Evolutionary conservation across 2,113 vertebrate species (phyloP), one percentile per base, ranked within the genome.

Genomic region (Elgaria multicarinata): DNA sequence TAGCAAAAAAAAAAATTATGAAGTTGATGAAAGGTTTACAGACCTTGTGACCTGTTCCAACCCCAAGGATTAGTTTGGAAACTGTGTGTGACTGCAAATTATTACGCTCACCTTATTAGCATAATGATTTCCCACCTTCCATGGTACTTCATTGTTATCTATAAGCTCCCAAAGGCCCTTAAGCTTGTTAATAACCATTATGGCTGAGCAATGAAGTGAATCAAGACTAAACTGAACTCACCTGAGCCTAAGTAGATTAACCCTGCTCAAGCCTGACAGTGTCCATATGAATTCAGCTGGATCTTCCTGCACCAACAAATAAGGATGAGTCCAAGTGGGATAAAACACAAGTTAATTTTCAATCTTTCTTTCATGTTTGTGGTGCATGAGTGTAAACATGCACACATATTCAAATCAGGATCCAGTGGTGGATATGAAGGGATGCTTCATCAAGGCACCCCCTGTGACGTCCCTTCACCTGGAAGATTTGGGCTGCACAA

Each of bases 101-200:
- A 98, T 97, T 98, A 98, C 97, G 97, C 97, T 94, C 90, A 93
- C 95, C 96, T 98, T 96, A 98, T 98, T 98, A 98, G 97, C 98
- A 99, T 99, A 98, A 98, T 98, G 98, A 98, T 98, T 98, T 98
- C 97, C 96, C 97, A 91, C 97, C 95, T 97, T 98, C 96, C 94
- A 95, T 93, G 89, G 97, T 76, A 89, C 96, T 96, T 96, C 96
- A 96, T 97, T 98, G 98, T 98, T 98, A 98, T 98, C 97, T 97
- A 96, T 98, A 97, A 98, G 96, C 98, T 99, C 99, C 98, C 99
- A 97, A 97, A 97, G 98, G 98, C 98, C 97, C 98, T 98, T 97
- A 98, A 98, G 98, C 98, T 98, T 98, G 98, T 99, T 99, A 99
- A 99, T 99, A 99, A 99, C 98, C 98, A 98, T 99, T 99, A 98